Conservation (phyloP, 2,797 vertebrate species). For the Vultur gryphus region DNA sequence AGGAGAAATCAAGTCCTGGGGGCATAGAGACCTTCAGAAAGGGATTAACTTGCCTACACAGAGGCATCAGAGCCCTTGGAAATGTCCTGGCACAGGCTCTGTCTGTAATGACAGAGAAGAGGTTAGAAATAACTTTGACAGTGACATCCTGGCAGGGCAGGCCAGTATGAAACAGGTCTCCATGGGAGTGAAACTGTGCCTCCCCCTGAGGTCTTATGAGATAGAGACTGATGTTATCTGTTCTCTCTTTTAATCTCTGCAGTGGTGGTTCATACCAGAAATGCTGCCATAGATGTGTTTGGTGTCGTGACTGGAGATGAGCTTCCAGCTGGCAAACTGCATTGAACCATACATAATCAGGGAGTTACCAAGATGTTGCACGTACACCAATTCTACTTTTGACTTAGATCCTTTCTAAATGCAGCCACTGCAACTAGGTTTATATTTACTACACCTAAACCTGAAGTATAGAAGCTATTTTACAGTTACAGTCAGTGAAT, state of each 20-base stretch:
- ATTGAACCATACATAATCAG: accelerated
- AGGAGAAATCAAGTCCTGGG: neutral
- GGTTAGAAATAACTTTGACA: neutral
- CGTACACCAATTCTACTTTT: neutral
- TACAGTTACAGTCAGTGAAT: neutral
- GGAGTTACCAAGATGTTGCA: neutral
- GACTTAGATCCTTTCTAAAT: neutral
- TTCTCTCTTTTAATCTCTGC: neutral
- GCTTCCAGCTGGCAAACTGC: neutral
- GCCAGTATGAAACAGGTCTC: neutral
- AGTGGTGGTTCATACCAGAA: neutral
- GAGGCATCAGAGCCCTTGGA: neutral
- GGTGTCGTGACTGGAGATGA: neutral
- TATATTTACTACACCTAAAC: neutral
- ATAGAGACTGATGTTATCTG: neutral
- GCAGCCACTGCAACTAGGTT: neutral
- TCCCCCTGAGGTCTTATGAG: neutral
- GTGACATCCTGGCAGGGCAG: neutral
- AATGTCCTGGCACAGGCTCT: neutral
- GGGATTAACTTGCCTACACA: neutral
- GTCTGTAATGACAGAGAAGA: neutral
- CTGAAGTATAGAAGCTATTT: neutral
- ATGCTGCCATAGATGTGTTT: neutral
- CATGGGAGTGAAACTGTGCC: neutral
- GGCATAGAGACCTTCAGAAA: neutral